Base-by-base conservation (phyloP, 2,888 invertebrate genomes). In the Stegana nigrithorax region DNA sequence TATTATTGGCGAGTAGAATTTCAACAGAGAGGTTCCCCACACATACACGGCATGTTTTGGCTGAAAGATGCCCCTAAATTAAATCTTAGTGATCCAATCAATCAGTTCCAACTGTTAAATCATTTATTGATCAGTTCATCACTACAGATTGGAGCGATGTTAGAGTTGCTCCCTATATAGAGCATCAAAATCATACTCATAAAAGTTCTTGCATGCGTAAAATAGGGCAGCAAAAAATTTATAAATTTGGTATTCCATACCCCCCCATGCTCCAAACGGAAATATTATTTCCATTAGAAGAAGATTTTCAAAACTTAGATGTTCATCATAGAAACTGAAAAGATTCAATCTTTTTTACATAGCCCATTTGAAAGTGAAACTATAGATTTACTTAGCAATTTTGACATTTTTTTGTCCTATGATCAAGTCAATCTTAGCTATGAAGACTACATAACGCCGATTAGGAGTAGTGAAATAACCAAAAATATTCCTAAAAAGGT, bases 1-100 rank as follows among this genome's bases (percentile, higher is more conserved):
- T 65, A 36, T 26, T 67, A 67, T 36, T 65, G 65, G 62, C 58
- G 66, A 36, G 56, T 66, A n/a, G 61, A 66, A 25, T 64, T 66
- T 39, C 63, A 66, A 14, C 61, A 66, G 17, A 56, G 63, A 39
- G 66, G 63, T 5, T 68, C 63, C 8, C 64, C 63, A 3, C 66
- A 63, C 14, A 45, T 66, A 12, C 64, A 68, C n/a, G n/a, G n/a
- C n/a, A n/a, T n/a, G n/a, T n/a, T n/a, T n/a, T n/a, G n/a, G n/a
- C n/a, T n/a, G n/a, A 39, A 61, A 50, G 42, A 64, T 50, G 44
- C 58, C 1, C 62, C 62, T 8, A 29, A 27, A 32, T 21, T 64
- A 17, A 19, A 64, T n/a, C 26, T 1, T 61, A 17, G 10, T 26
- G 19, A 26, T 63, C 19, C 7, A n/a, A 2, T 12, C 26, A 1